Evolutionary conservation across 2,113 vertebrate genomes (phyloP).

Genomic region (Barnardius zonarius): DNA sequence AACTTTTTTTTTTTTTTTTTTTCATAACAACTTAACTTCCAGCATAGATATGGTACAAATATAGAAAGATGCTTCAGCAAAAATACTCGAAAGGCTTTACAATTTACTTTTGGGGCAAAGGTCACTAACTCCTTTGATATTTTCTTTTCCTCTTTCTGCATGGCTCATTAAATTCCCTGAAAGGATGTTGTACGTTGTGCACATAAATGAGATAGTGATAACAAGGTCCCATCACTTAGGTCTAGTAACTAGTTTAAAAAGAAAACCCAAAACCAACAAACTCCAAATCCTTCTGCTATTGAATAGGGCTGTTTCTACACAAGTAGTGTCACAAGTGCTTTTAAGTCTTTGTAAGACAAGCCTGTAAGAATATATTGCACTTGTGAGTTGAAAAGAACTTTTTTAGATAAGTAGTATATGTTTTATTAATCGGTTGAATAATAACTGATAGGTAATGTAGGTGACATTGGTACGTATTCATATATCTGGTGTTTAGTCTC

Average conservation of each 20-base stretch:
- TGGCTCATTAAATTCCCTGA: slow-evolving; percentile 61
- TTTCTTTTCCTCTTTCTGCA: slow-evolving; percentile 40
- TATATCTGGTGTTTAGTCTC: background rate
- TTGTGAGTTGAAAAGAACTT: background rate
- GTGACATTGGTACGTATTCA: background rate
- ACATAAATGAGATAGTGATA: slow-evolving; percentile 38
- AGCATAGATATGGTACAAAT: background rate
- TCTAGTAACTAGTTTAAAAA: slow-evolving; percentile 22
- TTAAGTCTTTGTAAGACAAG: background rate
- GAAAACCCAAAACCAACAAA: background rate
- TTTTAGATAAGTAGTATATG: background rate
- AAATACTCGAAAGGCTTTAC: slow-evolving; percentile 22
- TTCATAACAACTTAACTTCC: background rate
- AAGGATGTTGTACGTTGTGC: background rate
- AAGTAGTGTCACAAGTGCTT: background rate
- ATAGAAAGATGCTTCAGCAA: slow-evolving; percentile 1
- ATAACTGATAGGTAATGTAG: background rate
- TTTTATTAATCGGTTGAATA: background rate
- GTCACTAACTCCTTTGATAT: slow-evolving; percentile 59
- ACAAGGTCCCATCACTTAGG: slow-evolving; percentile 11
- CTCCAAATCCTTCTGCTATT: background rate
- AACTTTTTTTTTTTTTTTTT: background rate
- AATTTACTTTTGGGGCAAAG: slow-evolving; percentile 46
- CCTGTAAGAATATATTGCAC: background rate
- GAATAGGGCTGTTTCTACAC: background rate